Evolutionary conservation across 2,797 vertebrate genomes (phyloP).

Genomic region (Tenualosa ilisha): DNA sequence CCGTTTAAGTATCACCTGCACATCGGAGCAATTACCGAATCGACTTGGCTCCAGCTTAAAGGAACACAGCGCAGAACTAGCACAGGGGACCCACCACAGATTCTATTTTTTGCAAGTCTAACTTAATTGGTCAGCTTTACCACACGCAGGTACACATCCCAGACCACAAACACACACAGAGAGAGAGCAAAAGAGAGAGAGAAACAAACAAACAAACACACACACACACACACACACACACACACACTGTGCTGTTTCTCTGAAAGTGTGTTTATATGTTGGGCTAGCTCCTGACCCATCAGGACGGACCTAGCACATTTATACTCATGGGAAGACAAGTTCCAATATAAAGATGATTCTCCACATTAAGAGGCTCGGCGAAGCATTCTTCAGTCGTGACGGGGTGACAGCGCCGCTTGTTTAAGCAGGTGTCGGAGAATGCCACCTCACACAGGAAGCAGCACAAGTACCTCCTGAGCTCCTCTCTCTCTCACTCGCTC

Average conservation of each 20-base stretch:
- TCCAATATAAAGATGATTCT: not conserved
- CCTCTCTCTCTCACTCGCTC: not conserved
- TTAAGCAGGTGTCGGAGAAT: conserved; percentile 11
- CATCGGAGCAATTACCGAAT: conserved; percentile 13
- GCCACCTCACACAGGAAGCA: not conserved
- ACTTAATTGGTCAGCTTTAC: conserved; percentile 24
- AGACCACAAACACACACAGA: conserved; percentile 11
- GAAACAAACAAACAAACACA: too few species aligned
- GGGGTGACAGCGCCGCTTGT: conserved; percentile 9
- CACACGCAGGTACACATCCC: not conserved
- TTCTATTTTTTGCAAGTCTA: conserved; percentile 18
- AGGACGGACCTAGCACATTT: not conserved
- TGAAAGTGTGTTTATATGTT: not conserved
- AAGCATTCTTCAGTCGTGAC: conserved; percentile 9
- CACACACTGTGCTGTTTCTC: not conserved
- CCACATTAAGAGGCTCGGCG: not conserved
- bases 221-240: not conserved
- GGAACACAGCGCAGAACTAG: conserved; percentile 1
- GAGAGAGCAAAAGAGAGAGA: too few species aligned
- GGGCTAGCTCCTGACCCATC: not conserved
- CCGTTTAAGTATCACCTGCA: conserved; percentile 10
- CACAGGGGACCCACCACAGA: conserved; percentile 10
- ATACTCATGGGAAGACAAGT: not conserved
- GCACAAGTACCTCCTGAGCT: not conserved
- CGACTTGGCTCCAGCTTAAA: conserved; percentile 22